Base-by-base conservation (phyloP, 2,888 invertebrate species). In the Elmis aenea region DNA sequence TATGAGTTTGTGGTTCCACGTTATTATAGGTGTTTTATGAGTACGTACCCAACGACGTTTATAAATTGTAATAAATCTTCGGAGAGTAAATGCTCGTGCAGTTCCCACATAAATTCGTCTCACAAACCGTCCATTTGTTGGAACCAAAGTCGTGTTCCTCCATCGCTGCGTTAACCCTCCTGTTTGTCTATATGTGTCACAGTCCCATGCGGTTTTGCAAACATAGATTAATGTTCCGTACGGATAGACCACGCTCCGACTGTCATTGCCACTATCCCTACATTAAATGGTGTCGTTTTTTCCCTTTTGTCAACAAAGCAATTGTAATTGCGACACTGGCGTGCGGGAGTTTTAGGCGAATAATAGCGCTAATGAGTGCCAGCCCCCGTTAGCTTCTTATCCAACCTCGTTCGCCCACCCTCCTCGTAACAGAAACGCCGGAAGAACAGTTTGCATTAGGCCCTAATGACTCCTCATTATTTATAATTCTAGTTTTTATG, bases 81-180 rank as follows among this genome's bases (percentile, higher is more conserved):
- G 16, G 30, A 13, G 31, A 27, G 14, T 25, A 37, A 44, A 46
- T 37, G 39, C 44, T 39, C 45, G 36, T 47, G 43, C 30, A 33
- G 39, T 52, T 54, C 53, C 49, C 55, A 54, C 51, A 55, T 55
- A 55, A 57, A 55, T 55, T 46, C 46, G 34, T 52, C 46, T 39
- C 38, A 33, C 35, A 44, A 42, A 51, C 42, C 49, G 47, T 42
- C 48, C 48, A 44, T 51, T 47, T 52, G 36, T 27, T 13, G 32
- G 33, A 37, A 39, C 42, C 43, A 43, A 42, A 46, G 43, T 46
- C 43, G 43, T 40, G 36, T 43, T 34, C 36, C 37, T 45, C 27
- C 32, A 33, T 37, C 33, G 38, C 9, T 20, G 26, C 28, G 16
- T 33, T 36, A n/a, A n/a, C n/a, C 27, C 13, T 18, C 26, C 27